A percentile compares a stretch with the other conserved stretches of the same genome.
Evolutionary conservation across 2,888 invertebrate species (phyloP).

Genomic region (Byasa hedistus): DNA sequence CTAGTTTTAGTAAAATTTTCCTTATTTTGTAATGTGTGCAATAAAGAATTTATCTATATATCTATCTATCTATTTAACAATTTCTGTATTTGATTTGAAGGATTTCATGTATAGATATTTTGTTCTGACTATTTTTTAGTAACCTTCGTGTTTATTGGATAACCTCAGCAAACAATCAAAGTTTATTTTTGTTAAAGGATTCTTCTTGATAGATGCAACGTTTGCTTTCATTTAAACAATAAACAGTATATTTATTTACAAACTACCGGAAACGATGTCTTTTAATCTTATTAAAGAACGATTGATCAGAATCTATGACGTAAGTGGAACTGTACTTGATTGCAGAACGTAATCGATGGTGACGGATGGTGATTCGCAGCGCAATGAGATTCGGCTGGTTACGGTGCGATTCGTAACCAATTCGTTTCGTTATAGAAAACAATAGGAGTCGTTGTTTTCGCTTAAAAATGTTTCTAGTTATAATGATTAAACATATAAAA

Average conservation of each 20-base stretch:
- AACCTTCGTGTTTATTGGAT: no score
- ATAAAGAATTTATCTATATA: no score
- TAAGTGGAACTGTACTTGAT: constrained; percentile 26
- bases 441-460: constrained; percentile 6
- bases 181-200: neutral
- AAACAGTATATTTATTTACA: neutral
- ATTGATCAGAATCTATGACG: constrained; percentile 11
- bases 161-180: neutral
- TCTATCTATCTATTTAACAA: no score
- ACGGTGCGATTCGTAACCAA: constrained; percentile 24
- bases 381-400: constrained; percentile 19
- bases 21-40: no score
- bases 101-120: no score
- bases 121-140: no score
- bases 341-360: constrained; percentile 19
- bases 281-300: neutral
- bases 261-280: neutral
- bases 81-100: no score
- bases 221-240: neutral
- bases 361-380: constrained; percentile 20
- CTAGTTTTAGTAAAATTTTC: no score
- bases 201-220: neutral
- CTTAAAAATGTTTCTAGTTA: neutral
- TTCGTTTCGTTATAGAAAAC: constrained; percentile 23
- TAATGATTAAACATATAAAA: neutral